Conservation (phyloP, 92 coral and sea anemone species). For the Phymanthus crucifer region DNA sequence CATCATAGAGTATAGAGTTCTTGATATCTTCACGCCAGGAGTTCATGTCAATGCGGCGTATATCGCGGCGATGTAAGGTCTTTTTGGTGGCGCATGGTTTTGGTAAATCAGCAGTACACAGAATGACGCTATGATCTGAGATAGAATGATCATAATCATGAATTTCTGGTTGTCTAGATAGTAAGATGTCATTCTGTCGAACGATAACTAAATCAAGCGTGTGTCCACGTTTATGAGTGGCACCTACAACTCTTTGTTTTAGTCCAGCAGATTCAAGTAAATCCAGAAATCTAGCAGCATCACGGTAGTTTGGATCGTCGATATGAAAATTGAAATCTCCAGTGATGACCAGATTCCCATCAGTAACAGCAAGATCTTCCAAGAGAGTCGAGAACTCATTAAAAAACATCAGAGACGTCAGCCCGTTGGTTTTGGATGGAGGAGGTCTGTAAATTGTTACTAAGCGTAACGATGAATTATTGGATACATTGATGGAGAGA, state of each 20-base stretch:
- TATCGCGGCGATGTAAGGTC: conserved; percentile 30
- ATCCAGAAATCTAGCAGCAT: conserved; percentile 29
- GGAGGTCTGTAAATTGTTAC: conserved; percentile 7
- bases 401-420: conserved; percentile 21
- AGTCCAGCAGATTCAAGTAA: conserved; percentile 25
- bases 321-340: conserved; percentile 28
- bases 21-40: conserved; percentile 32
- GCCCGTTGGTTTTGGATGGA: conserved; percentile 19
- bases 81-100: conserved; percentile 29
- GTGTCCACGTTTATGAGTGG: not conserved
- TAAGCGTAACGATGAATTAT: conserved; percentile 19
- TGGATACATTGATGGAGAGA: conserved; percentile 6
- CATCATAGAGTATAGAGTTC: conserved; percentile 8
- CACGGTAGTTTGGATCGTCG: not conserved
- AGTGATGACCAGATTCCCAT: not conserved
- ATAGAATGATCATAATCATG: conserved; percentile 6
- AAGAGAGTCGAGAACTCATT: not conserved
- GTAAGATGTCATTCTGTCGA: conserved; percentile 22
- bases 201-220: conserved; percentile 23
- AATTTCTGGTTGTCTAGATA: conserved; percentile 29
- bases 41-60: conserved; percentile 38
- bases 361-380: not conserved
- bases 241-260: conserved; percentile 25
- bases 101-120: conserved; percentile 35
- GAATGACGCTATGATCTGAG: conserved; percentile 33